Base-by-base conservation (phyloP, 1,140 invertebrate genomes). In the Drosophila subpulchrella region DNA sequence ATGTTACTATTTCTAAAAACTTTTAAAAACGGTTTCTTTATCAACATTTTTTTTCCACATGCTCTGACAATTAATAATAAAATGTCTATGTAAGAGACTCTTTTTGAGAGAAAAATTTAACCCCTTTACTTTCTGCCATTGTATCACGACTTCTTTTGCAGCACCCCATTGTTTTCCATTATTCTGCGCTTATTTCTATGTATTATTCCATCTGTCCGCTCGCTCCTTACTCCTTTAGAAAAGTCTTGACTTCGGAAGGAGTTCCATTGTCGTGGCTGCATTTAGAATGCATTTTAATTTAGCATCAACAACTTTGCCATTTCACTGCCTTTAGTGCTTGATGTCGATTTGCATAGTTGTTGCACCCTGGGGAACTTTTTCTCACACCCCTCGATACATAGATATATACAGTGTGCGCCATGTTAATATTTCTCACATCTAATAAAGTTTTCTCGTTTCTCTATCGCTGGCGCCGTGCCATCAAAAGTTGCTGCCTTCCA, bases 371-470 rank as follows among this genome's bases (percentile, higher is more conserved):
- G 39, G 72, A 75, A 58, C 50, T 73, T 48, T 17, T 13, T n/a
- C 15, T 24, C 53, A 48, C 41, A 20, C 46, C 56, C 30, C n/a
- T 20, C 20, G 8, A 70, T 34, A 51, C 32, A 71, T n/a, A 34
- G 3, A 68, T 39, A 51, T 32, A 41, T 20, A 41, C 48, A 46
- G 56, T 51, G 53, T 47, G 46, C 55, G 41, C 62, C 66, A 68
- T 81, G 75, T 75, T 85, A 86, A 86, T 85, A 82, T 86, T 88
- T 83, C 75, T 78, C 72, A 68, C 83, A 83, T 79, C 82, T 88
- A 83, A 86, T 79, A 86, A 86, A 88, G 53, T 86, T 79, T 76
- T 44, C 24, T 50, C 50, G 55, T 42, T 50, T 68, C 47, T 61
- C 47, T 53, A 51, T 61, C 57, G 47, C 32, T 75, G 48, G 63